phyloP scores from a whole-genome alignment of 2,888 invertebrate species.

The Drosophila macrospina region DNA sequence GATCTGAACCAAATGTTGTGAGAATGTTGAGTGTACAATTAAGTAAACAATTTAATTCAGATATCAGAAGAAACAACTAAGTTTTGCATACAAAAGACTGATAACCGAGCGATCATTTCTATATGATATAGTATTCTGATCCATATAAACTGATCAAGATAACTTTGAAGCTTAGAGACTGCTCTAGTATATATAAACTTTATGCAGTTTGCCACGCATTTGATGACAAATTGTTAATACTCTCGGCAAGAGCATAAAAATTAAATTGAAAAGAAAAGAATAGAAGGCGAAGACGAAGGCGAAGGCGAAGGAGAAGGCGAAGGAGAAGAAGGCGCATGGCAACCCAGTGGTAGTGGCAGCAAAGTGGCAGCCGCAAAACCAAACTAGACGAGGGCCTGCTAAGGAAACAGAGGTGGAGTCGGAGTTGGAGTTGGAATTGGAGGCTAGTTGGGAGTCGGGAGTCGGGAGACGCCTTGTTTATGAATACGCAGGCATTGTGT shows the following conservation, averaged over 20 bases:
- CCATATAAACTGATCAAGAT: no score
- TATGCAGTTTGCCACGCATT: not conserved
- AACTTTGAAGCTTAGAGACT: no score
- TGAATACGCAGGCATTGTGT: conserved; percentile 76
- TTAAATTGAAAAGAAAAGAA: not conserved
- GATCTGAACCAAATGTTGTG: no score
- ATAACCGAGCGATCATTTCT: no score
- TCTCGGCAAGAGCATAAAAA: not conserved
- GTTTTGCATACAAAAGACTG: no score
- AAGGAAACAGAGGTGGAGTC: conserved; percentile 34
- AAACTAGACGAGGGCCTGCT: conserved; percentile 59
- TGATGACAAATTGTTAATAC: not conserved
- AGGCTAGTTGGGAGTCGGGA: conserved; percentile 7
- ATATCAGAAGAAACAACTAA: no score
- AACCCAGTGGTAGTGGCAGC: conserved; percentile 55
- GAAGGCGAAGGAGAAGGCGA: conserved; percentile 29
- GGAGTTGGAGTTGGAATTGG: conserved; percentile 1
- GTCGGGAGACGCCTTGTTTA: conserved; percentile 63
- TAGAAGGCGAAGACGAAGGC: not conserved
- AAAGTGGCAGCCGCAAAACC: conserved; percentile 59
- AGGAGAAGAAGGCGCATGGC: conserved; percentile 53
- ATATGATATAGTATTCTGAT: no score
- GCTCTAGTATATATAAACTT: no score
- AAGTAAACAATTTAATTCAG: no score
- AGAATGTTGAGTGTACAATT: no score